Base-by-base conservation (phyloP, 2,797 vertebrate species). In the Sebastes wilsoni region DNA sequence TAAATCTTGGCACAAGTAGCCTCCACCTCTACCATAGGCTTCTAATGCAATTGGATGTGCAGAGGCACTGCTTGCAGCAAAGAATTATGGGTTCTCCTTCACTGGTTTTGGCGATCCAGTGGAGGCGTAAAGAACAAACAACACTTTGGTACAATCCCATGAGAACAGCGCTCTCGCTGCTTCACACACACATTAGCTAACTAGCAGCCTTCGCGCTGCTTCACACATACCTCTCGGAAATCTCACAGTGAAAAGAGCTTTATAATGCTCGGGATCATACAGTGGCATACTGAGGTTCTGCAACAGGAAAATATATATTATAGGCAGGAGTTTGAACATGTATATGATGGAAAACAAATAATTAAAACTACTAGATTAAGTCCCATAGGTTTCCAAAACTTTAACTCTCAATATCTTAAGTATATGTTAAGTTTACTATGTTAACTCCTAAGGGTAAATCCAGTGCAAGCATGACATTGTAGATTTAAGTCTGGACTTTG, bases 21-120 rank as follows among this genome's bases (percentile, higher is more conserved):
- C 91, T 85, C 90, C 73, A 87, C 85, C 82, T 88, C 86, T 76
- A 94, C 93, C 90, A 89, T 89, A 81, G 91, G 90, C 95, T 93
- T 87, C 93, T 95, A 95, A 95, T 95, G 94, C 94, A 95, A 95
- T 95, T 94, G 93, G 93, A 93, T 93, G 93, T 94, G 93, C 91
- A 92, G 84, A 84, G 82, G 88, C 92, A 90, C 93, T 93, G 90
- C 91, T 93, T 93, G 89, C 92, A 92, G 91, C 93, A 90, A 94
- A 94, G 93, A 94, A 93, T 96, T 95, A 95, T 95, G 94, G 94
- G 95, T 95, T 96, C 93, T 94, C 90, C 95, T 95, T 92, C 92
- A 94, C 90, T 94, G 94, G 87, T 75, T 93, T 85, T 87, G 87
- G 86, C 88, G 75, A 81, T 90, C 88, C 88, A 86, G 85, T 66